Base-by-base conservation (phyloP, 2,113 vertebrate genomes). In the Ammodytes dubius region DNA sequence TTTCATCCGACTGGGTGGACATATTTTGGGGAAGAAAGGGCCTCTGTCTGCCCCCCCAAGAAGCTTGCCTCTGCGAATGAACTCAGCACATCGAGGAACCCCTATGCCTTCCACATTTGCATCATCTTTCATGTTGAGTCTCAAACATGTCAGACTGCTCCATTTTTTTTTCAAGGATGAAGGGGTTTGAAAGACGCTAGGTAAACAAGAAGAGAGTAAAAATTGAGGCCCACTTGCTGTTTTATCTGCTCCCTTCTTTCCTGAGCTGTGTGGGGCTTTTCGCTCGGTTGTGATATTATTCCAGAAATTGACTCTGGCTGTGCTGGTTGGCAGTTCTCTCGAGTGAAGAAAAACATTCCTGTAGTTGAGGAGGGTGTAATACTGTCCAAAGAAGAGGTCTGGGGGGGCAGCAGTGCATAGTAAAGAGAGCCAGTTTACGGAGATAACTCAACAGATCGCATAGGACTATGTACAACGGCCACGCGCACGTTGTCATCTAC, bases 1-100 rank as follows among this genome's bases (percentile, higher is more conserved):
- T 93, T 89, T 87, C 14, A 12, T 86, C 78, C 78, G 77, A 82
- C 89, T 93, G 94, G 94, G 94, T 89, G 94, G 94, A 94, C 94
- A 95, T 94, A 93, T 94, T 94, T 93, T 83, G 87, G 82, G 27
- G 27, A 27, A 71, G 65, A 82, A 90, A 85, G 85, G 80, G 84
- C 72, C 88, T 78, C 66, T 15, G 75, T 77, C 80, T 91, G 59
- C 77, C 84, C 68, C 15, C 57, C 79, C 56, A 67, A 78, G 64
- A 87, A 52, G 72, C 77, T 61, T 52, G 61, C 76, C 81, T 85
- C 56, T 11, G 46, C 74, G 65, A 50, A n/a, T 57, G 76, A 84
- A 74, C 82, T 70, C 59, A 2, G 61, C 45, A 65, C 68, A 72
- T 70, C 70, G 53, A 0, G 8, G 82, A 27, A 75, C 68, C 74